Conservation (phyloP, 2,888 invertebrate species). For the Eumerus sabulonum region DNA sequence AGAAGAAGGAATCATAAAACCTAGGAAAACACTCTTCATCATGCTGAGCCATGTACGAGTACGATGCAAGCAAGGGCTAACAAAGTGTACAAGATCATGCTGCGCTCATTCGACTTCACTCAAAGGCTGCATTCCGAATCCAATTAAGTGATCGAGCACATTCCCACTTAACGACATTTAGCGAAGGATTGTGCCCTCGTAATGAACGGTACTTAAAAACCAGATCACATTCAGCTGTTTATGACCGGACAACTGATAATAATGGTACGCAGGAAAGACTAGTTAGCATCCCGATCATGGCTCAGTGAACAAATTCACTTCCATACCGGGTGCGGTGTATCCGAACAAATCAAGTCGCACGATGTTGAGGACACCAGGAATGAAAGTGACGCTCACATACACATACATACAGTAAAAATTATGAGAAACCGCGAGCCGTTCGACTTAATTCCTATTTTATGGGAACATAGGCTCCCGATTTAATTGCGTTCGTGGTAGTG, state of each 20-base stretch:
- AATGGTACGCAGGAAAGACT: conserved; percentile 54
- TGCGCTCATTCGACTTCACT: background rate
- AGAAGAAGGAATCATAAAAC: background rate
- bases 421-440: conserved; percentile 59
- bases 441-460: conserved; percentile 63
- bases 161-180: conserved; percentile 30
- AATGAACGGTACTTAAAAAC: conserved; percentile 65
- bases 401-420: conserved; percentile 36
- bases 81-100: conserved; percentile 14
- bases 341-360: conserved; percentile 56
- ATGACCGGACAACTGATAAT: conserved; percentile 53
- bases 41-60: too few relatives aligned
- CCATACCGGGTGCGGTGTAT: conserved; percentile 36
- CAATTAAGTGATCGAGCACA: conserved; percentile 41
- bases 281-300: conserved; percentile 63
- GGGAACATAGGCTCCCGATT: conserved; percentile 68
- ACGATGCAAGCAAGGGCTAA: conserved; percentile 22
- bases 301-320: conserved; percentile 46
- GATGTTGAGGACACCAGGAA: conserved; percentile 10
- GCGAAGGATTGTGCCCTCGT: conserved; percentile 40
- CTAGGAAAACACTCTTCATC: too few relatives aligned
- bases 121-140: conserved; percentile 10
- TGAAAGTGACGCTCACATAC: conserved; percentile 42
- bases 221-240: conserved; percentile 60
- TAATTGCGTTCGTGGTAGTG: conserved; percentile 55